Base-by-base conservation (phyloP, 2,888 invertebrate species). In the Halocaridina rubra region DNA sequence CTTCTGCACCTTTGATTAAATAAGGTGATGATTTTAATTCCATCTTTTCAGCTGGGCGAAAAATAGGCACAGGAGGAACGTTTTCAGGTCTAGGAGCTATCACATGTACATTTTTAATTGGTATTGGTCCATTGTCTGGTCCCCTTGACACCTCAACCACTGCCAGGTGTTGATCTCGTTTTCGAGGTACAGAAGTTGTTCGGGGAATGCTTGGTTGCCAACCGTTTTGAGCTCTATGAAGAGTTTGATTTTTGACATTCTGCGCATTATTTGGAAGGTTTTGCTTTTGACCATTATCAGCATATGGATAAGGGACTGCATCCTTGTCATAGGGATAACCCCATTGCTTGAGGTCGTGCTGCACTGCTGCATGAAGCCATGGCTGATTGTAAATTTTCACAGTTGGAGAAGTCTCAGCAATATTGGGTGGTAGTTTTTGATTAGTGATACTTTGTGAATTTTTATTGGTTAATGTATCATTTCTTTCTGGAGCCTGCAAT, bases 321-420 rank as follows among this genome's bases (percentile, higher is more conserved):
- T 32, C 33, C 16, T 39, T 24, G 19, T 82, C 82, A 64, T 84
- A 84, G 2, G 82, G 72, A 16, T 57, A 72, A 3, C 78, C 78
- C 78, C 77, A 72, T 33, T 72, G 61, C 39, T 78, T 78, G 46
- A 78, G 82, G 32, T 84, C 82, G 30, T 78, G 39, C 27, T 84
- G 78, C 3, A 84, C 82, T 10, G 75, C 33, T 5, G 82, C 82
- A 64, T 84, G 82, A 2, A 78, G 72, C 82, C 82, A 78, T 24
- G 82, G 77, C 22, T 78, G 82, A 1, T 24, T 84, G 64, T 72
- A 72, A n/a, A 67, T 69, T 3, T n/a, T n/a, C n/a, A n/a, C n/a
- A n/a, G n/a, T n/a, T n/a, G n/a, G n/a, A n/a, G n/a, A n/a, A n/a
- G n/a, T n/a, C n/a, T n/a, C n/a, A n/a, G n/a, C n/a, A n/a, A n/a